Conservation (phyloP, 2,113 vertebrate species). For the Rutilus rutilus region DNA sequence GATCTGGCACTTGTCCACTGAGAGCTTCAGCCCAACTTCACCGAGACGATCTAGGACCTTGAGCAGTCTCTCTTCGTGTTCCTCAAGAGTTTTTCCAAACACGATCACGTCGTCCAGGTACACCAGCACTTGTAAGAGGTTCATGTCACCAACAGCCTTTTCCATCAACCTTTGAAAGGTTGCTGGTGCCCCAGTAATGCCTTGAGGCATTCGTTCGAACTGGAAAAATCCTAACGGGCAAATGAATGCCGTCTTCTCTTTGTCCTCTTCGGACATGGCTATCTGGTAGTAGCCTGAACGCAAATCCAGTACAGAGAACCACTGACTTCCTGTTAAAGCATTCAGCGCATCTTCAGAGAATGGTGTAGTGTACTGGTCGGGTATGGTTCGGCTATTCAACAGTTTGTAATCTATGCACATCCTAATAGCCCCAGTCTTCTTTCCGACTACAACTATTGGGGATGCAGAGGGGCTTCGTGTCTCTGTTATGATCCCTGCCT, state of each 20-base stretch:
- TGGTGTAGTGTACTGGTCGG: too few species aligned
- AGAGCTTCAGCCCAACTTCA: neutral
- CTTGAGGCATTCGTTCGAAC: neutral
- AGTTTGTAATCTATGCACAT: constrained; percentile 5
- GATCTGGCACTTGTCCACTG: neutral
- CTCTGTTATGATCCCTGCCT: constrained; percentile 20
- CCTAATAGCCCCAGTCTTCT: constrained; percentile 3
- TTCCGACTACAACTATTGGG: too few species aligned
- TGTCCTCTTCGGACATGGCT: too few species aligned
- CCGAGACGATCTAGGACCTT: neutral
- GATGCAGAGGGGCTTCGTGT: neutral
- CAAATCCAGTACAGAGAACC: too few species aligned
- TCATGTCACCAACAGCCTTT: neutral
- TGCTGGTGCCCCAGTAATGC: neutral
- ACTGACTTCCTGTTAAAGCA: too few species aligned
- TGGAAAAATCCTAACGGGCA: neutral
- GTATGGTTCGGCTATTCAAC: constrained; percentile 14
- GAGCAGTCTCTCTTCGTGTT: neutral
- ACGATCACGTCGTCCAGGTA: neutral
- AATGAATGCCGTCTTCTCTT: too few species aligned
- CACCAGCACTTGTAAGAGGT: neutral
- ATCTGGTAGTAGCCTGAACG: neutral
- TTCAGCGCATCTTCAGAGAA: too few species aligned
- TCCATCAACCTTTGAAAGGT: neutral
- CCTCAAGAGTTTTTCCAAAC: neutral